Conservation (phyloP, 2,888 invertebrate species). For the Trisateles emortualis region DNA sequence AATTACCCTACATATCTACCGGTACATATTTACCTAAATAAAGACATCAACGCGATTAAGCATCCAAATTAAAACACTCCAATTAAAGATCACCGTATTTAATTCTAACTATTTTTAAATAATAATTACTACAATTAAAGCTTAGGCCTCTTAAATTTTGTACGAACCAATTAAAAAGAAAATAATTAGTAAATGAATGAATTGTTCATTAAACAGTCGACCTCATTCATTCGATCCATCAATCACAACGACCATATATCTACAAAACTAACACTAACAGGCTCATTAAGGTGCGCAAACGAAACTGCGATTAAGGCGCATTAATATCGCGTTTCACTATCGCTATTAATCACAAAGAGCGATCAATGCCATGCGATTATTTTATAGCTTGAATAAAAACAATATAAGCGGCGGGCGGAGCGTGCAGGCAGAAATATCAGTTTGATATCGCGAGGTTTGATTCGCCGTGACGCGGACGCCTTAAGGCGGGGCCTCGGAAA, state of each 20-base stretch:
- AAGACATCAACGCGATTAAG: constrained; percentile 64
- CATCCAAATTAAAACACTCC: neutral
- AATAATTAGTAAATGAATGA: constrained; percentile 33
- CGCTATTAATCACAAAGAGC: constrained; percentile 62
- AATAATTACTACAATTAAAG: constrained; percentile 6
- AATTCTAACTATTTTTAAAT: neutral
- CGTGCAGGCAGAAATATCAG: constrained; percentile 79
- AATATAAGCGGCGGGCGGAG: constrained; percentile 82
- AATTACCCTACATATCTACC: neutral
- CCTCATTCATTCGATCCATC: constrained; percentile 43
- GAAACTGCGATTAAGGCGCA: constrained; percentile 48
- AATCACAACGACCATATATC: constrained; percentile 35
- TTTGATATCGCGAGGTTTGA: constrained; percentile 83
- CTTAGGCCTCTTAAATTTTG: constrained; percentile 8
- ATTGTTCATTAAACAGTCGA: constrained; percentile 43
- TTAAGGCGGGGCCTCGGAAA: constrained; percentile 74
- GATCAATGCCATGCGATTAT: constrained; percentile 72
- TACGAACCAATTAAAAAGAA: constrained; percentile 35
- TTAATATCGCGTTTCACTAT: constrained; percentile 60
- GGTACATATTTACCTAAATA: constrained; percentile 35
- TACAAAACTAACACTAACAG: constrained; percentile 47
- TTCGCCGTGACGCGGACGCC: constrained; percentile 83
- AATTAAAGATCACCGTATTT: neutral
- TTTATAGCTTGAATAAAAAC: constrained; percentile 84
- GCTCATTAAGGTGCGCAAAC: constrained; percentile 54